Evolutionary conservation across 53 echinoderm and acorn worm genomes (phyloP).

Genomic region (Arbacia lixula): DNA sequence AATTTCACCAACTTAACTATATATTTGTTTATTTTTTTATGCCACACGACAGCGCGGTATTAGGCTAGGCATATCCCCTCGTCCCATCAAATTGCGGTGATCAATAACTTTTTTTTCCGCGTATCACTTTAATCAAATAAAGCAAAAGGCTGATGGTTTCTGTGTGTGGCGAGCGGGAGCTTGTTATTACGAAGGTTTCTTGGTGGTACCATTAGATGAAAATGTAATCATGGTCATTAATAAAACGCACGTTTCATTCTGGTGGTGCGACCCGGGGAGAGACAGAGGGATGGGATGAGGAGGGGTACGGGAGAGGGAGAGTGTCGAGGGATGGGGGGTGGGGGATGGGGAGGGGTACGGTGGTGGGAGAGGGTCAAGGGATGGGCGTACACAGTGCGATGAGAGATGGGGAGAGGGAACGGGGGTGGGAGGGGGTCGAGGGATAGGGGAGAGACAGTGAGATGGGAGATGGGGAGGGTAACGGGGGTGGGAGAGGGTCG

Average conservation of each 20-base stretch:
- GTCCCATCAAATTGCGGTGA: not conserved
- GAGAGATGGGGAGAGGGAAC: not conserved
- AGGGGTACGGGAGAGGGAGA: not conserved
- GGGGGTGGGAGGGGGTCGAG: no score
- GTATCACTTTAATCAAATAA: no score
- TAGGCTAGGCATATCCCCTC: not conserved
- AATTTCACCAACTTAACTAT: no score
- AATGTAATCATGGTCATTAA: conserved; percentile 12
- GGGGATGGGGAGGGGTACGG: not conserved
- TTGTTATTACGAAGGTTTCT: conserved; percentile 4
- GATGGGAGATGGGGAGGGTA: not conserved
- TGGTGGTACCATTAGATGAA: not conserved
- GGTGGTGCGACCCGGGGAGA: not conserved
- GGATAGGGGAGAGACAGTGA: no score
- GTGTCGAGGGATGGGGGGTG: not conserved
- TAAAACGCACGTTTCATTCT: conserved; percentile 3
- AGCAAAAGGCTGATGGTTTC: no score
- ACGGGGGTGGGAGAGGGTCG: not conserved
- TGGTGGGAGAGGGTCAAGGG: not conserved
- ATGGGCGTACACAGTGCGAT: not conserved
- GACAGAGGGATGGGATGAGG: not conserved
- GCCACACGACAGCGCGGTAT: no score
- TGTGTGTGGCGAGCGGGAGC: no score
- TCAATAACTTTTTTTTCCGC: no score
- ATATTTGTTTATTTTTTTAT: no score